These are phyloP conservation scores for Athalia circularis DNA, from an alignment of 2,888 invertebrate genomes.

Conservation along the genomic window DNA sequence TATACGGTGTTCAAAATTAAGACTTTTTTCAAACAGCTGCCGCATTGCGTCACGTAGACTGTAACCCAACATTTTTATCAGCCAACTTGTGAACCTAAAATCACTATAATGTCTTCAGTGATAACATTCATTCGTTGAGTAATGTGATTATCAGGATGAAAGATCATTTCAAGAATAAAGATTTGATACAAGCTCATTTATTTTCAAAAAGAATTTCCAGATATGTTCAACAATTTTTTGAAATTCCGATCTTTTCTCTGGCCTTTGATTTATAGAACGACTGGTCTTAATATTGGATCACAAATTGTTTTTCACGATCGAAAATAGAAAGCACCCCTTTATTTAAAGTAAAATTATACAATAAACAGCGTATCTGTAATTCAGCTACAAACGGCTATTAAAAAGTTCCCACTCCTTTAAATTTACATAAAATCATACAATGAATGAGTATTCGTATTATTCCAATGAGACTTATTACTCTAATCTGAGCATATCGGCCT, in stretches of 20 bases:
- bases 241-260: neutral
- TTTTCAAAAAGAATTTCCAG: constrained; percentile 1
- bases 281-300: neutral
- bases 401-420: neutral
- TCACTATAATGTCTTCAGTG: neutral
- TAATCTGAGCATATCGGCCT: neutral
- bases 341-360: neutral
- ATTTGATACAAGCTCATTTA: neutral
- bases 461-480: constrained; percentile 1
- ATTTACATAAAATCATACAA: neutral
- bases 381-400: neutral
- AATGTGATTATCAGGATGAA: neutral
- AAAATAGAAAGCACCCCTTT: too few relatives aligned
- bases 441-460: neutral
- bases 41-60: neutral
- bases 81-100: neutral
- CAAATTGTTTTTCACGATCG: too few relatives aligned
- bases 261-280: neutral
- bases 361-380: neutral
- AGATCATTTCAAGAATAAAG: constrained; percentile 3
- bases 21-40: neutral
- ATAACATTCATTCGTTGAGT: too few relatives aligned
- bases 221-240: neutral
- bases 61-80: neutral
- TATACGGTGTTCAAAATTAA: neutral